Conservation (phyloP, 2,113 vertebrate genomes). For the Egretta garzetta region DNA sequence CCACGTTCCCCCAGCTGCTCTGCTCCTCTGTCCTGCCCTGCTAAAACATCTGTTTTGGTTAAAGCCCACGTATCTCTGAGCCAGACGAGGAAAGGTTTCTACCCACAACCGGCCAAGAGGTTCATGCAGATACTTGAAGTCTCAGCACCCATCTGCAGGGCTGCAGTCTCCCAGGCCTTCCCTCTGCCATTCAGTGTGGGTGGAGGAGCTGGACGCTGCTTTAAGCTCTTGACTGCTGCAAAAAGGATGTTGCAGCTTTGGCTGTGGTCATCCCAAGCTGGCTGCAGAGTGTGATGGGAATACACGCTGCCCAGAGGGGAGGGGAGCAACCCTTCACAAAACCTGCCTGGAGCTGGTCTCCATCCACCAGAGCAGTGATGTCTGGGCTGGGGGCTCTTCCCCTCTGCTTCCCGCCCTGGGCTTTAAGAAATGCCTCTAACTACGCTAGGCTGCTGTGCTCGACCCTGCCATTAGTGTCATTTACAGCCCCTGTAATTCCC, state of each 20-base stretch:
- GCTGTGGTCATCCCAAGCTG: not conserved
- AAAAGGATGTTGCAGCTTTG: not conserved
- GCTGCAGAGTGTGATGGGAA: not conserved
- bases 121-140: not conserved
- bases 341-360: no score
- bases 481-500: not conserved
- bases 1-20: rapidly evolving
- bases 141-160: not conserved
- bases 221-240: not conserved
- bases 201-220: not conserved
- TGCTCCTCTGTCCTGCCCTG: not conserved
- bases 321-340: not conserved
- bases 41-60: not conserved
- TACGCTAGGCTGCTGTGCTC: not conserved
- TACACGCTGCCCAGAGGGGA: not conserved
- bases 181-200: rapidly evolving
- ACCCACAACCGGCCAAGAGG: not conserved
- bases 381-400: not conserved
- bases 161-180: not conserved
- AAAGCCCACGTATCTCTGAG: not conserved
- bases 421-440: not conserved
- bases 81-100: not conserved
- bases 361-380: not conserved
- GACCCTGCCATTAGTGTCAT: not conserved
- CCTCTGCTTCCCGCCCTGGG: not conserved